Evolutionary conservation across 2,113 vertebrate genomes (phyloP).

Genomic region (Notarius lentiginosus): DNA sequence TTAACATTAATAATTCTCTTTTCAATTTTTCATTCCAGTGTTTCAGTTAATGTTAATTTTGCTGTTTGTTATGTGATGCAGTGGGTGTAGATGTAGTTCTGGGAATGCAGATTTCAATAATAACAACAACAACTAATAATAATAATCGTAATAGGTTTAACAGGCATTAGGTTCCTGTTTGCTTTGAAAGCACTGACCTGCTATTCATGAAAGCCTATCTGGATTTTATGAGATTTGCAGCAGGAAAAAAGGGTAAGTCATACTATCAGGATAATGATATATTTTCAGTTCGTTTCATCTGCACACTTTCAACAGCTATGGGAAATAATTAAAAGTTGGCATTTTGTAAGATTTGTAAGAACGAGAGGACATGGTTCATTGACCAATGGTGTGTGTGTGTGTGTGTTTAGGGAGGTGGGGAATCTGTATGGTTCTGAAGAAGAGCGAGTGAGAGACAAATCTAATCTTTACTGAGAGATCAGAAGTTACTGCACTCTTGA

Average conservation of each 20-base stretch:
- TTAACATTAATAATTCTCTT: not conserved
- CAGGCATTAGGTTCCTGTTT: not conserved
- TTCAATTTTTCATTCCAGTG: not conserved
- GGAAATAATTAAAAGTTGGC: slow-evolving; percentile 36
- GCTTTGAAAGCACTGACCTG: not conserved
- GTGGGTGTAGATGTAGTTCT: not conserved
- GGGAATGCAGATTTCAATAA: not conserved
- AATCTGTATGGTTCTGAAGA: not conserved
- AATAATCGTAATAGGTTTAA: not conserved
- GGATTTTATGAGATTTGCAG: not conserved
- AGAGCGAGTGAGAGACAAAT: slow-evolving; percentile 58
- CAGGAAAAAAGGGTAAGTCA: not conserved
- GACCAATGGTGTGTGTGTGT: slow-evolving; percentile 45
- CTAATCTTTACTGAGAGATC: slow-evolving; percentile 48
- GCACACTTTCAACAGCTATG: not conserved
- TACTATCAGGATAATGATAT: not conserved
- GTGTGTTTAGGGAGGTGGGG: not conserved
- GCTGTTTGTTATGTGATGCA: not conserved
- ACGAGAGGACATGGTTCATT: slow-evolving; percentile 56
- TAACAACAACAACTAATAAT: not conserved
- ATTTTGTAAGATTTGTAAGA: slow-evolving; percentile 15
- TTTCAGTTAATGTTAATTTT: not conserved
- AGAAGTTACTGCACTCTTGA: slow-evolving; percentile 49
- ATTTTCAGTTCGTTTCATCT: not conserved
- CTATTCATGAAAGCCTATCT: not conserved